phyloP scores from a whole-genome alignment of 1,140 invertebrate species.

The Belonocnema kinseyi region DNA sequence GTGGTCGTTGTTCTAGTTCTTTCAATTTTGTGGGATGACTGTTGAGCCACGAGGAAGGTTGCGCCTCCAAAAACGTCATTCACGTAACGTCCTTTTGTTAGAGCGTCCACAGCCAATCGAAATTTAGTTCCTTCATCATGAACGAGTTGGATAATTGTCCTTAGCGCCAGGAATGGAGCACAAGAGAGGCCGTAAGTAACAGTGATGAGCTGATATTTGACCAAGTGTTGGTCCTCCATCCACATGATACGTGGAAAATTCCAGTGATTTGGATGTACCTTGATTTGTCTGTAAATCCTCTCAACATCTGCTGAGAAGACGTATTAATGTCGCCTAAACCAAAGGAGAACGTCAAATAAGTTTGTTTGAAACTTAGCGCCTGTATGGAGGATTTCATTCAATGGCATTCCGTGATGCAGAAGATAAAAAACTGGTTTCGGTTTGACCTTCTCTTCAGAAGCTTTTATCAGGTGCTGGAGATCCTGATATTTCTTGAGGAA shows the following conservation, averaged over 20 bases:
- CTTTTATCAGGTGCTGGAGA: too few species aligned
- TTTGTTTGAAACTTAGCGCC: constrained; percentile 19
- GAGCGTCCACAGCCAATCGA: too few species aligned
- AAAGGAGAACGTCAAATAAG: neutral
- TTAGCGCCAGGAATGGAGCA: too few species aligned
- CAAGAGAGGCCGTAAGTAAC: too few species aligned
- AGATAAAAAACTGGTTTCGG: neutral
- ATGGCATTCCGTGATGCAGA: neutral
- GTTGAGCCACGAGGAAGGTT: too few species aligned
- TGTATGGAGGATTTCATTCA: neutral
- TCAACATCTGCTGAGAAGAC: neutral
- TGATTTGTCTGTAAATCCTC: neutral
- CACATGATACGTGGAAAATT: neutral
- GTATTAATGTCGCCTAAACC: neutral
- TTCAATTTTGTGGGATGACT: neutral
- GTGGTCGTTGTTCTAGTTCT: neutral
- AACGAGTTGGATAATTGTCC: neutral
- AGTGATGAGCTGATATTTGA: too few species aligned
- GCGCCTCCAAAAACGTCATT: constrained; percentile 1
- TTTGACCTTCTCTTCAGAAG: too few species aligned
- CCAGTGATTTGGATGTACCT: neutral
- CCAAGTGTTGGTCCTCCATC: neutral
- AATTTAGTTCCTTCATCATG: neutral
- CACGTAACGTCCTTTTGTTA: constrained; percentile 8
- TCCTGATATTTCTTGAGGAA: too few species aligned